A percentile compares a stretch with the other conserved stretches of the same genome.
Conservation (phyloP, 2,113 vertebrate genomes). For the Saccopteryx bilineata region DNA sequence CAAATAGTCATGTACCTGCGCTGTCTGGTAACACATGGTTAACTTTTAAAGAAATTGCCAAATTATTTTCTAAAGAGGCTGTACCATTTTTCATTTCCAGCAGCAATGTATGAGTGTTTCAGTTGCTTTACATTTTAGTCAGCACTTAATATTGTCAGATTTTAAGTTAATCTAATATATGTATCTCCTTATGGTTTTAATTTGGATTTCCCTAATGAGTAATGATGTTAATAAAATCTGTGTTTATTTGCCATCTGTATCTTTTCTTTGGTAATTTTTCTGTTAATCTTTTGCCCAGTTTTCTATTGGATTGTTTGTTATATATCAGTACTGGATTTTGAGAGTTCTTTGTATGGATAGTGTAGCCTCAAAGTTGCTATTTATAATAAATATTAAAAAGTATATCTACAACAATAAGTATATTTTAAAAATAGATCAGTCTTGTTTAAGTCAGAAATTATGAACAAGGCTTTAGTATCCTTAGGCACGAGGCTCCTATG, state of each 20-base stretch:
- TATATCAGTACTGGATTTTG: background rate
- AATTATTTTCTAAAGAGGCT: background rate
- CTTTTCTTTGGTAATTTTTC: slow-evolving; percentile 13
- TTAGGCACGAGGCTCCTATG: background rate
- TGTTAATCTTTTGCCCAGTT: slow-evolving; percentile 9
- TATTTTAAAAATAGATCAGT: slow-evolving; percentile 42
- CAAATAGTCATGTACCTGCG: background rate
- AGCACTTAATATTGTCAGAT: background rate
- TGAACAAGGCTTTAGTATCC: background rate
- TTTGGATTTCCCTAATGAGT: background rate
- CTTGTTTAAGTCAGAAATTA: slow-evolving; percentile 38
- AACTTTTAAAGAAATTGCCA: background rate
- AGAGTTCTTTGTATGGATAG: background rate
- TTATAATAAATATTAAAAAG: background rate
- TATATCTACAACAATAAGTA: background rate
- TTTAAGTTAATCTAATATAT: background rate
- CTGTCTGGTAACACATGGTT: background rate
- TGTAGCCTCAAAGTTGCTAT: slow-evolving; percentile 15
- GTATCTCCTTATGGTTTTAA: slow-evolving; percentile 5
- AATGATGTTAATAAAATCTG: background rate
- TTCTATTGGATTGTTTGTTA: background rate
- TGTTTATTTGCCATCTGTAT: background rate
- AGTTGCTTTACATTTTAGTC: background rate
- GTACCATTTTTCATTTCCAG: background rate
- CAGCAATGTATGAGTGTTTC: background rate